Evolutionary conservation across 2,888 invertebrate genomes (phyloP).

Genomic region (Galerucella calmariensis): DNA sequence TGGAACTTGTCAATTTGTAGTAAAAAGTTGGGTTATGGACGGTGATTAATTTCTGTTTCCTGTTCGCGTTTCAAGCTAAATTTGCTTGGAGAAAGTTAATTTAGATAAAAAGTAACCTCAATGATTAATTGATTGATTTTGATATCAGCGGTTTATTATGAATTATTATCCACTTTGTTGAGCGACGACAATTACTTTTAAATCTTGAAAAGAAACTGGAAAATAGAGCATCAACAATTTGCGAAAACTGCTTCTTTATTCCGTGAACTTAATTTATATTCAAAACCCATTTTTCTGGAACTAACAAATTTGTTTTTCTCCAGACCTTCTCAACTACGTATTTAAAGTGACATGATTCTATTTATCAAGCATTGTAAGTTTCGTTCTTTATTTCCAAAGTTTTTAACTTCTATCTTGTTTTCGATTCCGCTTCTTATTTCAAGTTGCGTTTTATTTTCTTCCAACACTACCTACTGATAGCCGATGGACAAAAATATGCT

Average conservation of each 20-base stretch:
- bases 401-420: background rate
- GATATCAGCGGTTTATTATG: too few species aligned
- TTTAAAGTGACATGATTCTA: background rate
- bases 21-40: slow-evolving; percentile 7
- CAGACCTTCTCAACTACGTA: background rate
- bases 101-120: background rate
- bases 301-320: background rate
- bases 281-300: background rate
- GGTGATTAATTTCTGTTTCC: slow-evolving; percentile 1
- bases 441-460: background rate
- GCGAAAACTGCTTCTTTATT: too few species aligned
- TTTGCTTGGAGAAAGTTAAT: background rate
- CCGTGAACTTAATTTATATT: background rate
- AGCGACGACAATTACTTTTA: too few species aligned
- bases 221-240: too few species aligned
- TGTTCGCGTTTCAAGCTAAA: background rate
- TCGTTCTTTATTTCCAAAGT: background rate
- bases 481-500: too few species aligned
- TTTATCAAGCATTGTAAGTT: slow-evolving; percentile 2
- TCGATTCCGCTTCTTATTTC: background rate
- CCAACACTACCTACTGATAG: background rate
- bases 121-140: too few species aligned
- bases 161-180: too few species aligned
- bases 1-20: slow-evolving; percentile 5
- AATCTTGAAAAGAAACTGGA: too few species aligned